Percentiles rank a stretch among this genome's conserved stretches.
Evolutionary conservation across 2,888 invertebrate species (phyloP).

Genomic region (Trachelus iudaicus): DNA sequence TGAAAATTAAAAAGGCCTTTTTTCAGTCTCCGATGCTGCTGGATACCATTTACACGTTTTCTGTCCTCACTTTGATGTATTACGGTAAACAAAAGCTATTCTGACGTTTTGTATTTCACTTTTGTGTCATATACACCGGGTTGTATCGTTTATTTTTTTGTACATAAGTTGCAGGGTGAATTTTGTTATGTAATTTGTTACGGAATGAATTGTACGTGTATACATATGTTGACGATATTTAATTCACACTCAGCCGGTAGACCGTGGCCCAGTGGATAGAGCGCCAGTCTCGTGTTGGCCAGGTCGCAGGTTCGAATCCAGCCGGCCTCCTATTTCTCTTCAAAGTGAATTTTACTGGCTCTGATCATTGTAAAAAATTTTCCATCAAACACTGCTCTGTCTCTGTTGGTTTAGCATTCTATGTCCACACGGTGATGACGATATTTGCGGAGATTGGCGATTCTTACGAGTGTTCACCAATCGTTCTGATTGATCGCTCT

Average conservation of each 20-base stretch:
- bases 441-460: slow-evolving; percentile 39
- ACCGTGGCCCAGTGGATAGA: slow-evolving; percentile 36
- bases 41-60: background rate
- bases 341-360: background rate
- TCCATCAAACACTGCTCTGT: background rate
- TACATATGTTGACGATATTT: background rate
- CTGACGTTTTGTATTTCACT: background rate
- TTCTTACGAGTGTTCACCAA: slow-evolving; percentile 23
- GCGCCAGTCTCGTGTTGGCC: slow-evolving; percentile 11
- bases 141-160: no score
- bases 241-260: background rate
- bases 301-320: slow-evolving; percentile 36
- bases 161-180: background rate
- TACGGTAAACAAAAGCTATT: background rate
- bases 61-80: background rate
- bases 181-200: background rate
- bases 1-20: background rate
- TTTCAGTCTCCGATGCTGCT: background rate
- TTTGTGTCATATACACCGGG: no score
- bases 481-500: slow-evolving; percentile 42
- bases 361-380: background rate
- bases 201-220: background rate
- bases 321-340: background rate
- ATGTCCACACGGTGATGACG: slow-evolving; percentile 50
- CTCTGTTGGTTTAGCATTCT: no score